Percentiles rank a stretch among this genome's conserved stretches.
Conservation (phyloP, 2,797 vertebrate genomes). For the Tympanoctomys barrerae region DNA sequence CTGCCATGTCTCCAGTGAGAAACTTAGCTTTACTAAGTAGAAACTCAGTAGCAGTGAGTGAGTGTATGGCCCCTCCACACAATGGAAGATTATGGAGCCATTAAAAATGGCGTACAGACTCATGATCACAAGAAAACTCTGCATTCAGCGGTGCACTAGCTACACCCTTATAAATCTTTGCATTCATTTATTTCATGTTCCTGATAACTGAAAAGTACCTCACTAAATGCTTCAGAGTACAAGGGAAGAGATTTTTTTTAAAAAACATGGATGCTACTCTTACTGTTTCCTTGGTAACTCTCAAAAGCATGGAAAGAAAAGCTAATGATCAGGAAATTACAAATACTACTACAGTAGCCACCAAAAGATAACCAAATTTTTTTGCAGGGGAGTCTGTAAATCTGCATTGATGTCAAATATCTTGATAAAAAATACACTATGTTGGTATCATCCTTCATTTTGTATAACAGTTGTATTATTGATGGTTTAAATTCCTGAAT, state of each 20-base stretch:
- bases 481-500: background rate
- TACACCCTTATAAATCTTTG: background rate
- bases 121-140: background rate
- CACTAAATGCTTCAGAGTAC: background rate
- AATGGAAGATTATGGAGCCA: background rate
- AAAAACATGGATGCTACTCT: background rate
- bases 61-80: background rate
- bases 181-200: slow-evolving; percentile 39
- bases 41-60: background rate
- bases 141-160: background rate
- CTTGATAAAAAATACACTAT: background rate
- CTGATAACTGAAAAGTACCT: background rate
- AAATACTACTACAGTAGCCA: background rate
- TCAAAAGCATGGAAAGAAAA: slow-evolving; percentile 21
- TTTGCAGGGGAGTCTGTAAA: background rate
- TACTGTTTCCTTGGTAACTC: slow-evolving; percentile 47
- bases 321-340: background rate
- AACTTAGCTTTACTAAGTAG: background rate
- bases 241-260: background rate
- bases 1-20: background rate
- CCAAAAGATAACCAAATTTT: background rate
- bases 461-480: background rate
- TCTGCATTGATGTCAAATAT: background rate
- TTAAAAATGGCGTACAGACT: background rate
- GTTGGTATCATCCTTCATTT: background rate